These are phyloP conservation scores for Xanthostigma xanthostigma DNA, from an alignment of 2,888 invertebrate species.

Conservation along the genomic window DNA sequence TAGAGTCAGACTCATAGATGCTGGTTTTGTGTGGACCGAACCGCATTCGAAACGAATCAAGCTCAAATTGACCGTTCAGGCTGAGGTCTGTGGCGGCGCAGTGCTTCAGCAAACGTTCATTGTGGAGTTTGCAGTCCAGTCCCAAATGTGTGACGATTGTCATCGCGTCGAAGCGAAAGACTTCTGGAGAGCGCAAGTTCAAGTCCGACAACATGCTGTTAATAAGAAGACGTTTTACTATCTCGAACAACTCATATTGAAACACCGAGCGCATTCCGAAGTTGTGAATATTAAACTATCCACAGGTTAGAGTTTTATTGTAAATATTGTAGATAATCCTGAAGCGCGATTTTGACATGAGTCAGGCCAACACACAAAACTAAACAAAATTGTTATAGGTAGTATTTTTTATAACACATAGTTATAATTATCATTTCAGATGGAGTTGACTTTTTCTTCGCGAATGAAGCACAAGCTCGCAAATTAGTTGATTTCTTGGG, in stretches of 20 bases:
- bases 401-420: slow-evolving; percentile 5
- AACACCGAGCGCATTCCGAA: slow-evolving; percentile 83
- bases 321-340: too few relatives aligned
- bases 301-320: slow-evolving; percentile 42
- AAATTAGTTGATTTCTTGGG: slow-evolving; percentile 91
- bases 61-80: slow-evolving; percentile 86
- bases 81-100: slow-evolving; percentile 82
- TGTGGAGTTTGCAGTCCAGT: slow-evolving; percentile 80
- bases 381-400: too few relatives aligned
- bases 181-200: slow-evolving; percentile 87
- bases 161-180: slow-evolving; percentile 94
- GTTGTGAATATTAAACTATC: slow-evolving; percentile 79
- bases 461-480: slow-evolving; percentile 75
- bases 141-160: slow-evolving; percentile 96
- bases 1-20: slow-evolving; percentile 84
- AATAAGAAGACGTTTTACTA: slow-evolving; percentile 97
- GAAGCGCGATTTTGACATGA: too few relatives aligned
- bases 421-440: slow-evolving; percentile 39
- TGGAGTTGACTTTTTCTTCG: slow-evolving; percentile 91
- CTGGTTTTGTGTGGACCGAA: slow-evolving; percentile 97
- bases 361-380: too few relatives aligned
- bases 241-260: slow-evolving; percentile 90
- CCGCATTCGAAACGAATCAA: slow-evolving; percentile 96
- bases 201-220: slow-evolving; percentile 74
- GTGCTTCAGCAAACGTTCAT: slow-evolving; percentile 89